Base-by-base conservation (phyloP, 2,888 invertebrate species). In the Plusia festucae region DNA sequence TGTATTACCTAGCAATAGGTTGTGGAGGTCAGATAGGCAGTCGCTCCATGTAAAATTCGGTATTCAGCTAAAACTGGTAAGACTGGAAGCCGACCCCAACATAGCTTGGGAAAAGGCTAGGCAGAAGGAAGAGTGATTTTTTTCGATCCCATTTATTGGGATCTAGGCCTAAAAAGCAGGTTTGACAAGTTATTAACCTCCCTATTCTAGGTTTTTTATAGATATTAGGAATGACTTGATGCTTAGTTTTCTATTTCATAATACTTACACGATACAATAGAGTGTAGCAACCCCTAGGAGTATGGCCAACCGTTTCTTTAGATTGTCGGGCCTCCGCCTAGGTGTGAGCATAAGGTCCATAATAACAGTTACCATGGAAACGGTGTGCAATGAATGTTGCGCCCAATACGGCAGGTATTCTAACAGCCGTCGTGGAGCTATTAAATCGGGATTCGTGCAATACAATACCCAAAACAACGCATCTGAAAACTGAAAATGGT, bases 371-470 rank as follows among this genome's bases (percentile, higher is more conserved):
- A 82, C 20, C 46, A 84, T 67, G 1, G 90, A 88, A 2, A 87
- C 70, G 0, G 89, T 84, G 56, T 90, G 90, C 13, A 90, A 64
- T 0, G 88, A 88, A 53, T 90, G 89, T 34, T 90, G 89, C 0
- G 83, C 69, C 88, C 88, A 90, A 56, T 61, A 9, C 0, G 90
- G 87, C 2, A 89, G 18, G 68, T 89, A 88, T 0, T 72, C 58
- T 60, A 86, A 86, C 18, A 89, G 65, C 1, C 65, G 64, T 13
- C 74, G 70, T 0, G 89, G 87, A 0, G 84, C 87, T 27, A 90
- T 74, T 1, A 86, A 56, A 0, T 46, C 56, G 0, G 78, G 76
- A 8, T 88, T 66, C 8, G 65, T 76, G n/a, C 53, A 51, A 78
- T 82, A 90, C 2, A 88, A 30, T 5, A 66, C 58, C 90, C 90